Evolutionary conservation across 2,797 vertebrate species (phyloP).

Genomic region (Anisognathus igniventris): DNA sequence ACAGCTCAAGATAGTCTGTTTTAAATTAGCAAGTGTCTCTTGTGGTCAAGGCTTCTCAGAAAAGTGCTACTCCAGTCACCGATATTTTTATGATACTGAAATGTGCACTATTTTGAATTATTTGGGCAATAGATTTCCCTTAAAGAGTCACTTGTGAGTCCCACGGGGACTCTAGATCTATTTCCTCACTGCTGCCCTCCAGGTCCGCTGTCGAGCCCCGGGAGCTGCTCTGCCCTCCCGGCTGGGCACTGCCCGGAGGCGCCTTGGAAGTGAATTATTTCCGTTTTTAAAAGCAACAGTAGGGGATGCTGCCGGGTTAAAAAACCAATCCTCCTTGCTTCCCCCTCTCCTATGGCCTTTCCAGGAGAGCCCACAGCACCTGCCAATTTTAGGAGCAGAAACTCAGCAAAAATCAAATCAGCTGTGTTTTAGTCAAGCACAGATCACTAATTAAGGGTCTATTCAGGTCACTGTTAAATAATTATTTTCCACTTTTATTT

Average conservation of each 20-base stretch:
- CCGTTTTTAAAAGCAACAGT: neutral
- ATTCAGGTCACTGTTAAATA: neutral
- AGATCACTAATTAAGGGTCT: neutral
- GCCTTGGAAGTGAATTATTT: neutral
- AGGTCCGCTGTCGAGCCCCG: neutral
- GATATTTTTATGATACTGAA: neutral
- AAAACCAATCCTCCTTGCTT: neutral
- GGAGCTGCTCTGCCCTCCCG: neutral
- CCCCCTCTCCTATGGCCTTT: neutral
- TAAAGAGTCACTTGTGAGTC: neutral
- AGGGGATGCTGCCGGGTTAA: conserved; percentile 28
- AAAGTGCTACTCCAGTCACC: neutral
- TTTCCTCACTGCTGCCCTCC: neutral
- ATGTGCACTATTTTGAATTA: neutral
- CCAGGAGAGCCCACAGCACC: neutral
- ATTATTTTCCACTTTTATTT: conserved; percentile 30
- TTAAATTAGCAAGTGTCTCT: neutral
- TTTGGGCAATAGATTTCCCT: neutral
- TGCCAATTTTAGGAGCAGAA: neutral
- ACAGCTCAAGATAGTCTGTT: neutral
- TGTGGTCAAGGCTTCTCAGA: neutral
- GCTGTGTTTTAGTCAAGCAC: neutral
- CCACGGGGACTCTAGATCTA: neutral
- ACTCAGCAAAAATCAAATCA: neutral
- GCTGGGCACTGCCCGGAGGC: fast-evolving